Conservation (phyloP, 2,888 invertebrate species). For the Megastigmus dorsalis region DNA sequence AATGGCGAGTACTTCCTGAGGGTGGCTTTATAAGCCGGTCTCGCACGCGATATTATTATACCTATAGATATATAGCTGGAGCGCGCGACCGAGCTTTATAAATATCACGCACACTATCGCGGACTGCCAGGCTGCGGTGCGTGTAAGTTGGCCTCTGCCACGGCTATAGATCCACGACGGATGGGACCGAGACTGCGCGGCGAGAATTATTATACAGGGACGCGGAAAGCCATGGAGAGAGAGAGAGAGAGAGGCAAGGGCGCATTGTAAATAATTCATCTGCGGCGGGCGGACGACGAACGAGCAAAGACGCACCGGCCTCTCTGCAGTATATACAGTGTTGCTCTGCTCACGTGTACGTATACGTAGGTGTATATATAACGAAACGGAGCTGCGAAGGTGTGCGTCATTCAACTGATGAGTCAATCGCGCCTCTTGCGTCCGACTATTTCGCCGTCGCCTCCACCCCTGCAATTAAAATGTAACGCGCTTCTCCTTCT, state of each 20-base stretch:
- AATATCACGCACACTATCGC: not conserved
- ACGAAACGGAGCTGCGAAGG: too few relatives aligned
- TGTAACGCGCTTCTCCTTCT: slow-evolving; percentile 30
- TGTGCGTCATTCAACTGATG: slow-evolving; percentile 33
- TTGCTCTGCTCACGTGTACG: too few relatives aligned
- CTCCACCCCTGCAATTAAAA: slow-evolving; percentile 42
- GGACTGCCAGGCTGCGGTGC: not conserved
- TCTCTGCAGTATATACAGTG: too few relatives aligned
- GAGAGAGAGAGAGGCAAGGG: slow-evolving; percentile 1
- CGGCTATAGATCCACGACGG: slow-evolving; percentile 1
- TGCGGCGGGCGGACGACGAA: slow-evolving; percentile 4
- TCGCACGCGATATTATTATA: slow-evolving; percentile 32
- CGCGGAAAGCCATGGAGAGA: not conserved
- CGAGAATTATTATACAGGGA: too few relatives aligned
- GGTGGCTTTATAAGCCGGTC: slow-evolving; percentile 24
- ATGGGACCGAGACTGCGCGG: not conserved
- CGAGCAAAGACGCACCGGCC: slow-evolving; percentile 8
- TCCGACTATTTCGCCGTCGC: not conserved
- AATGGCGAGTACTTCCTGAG: slow-evolving; percentile 26
- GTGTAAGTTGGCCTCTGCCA: too few relatives aligned
- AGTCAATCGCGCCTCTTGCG: slow-evolving; percentile 41
- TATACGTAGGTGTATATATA: not conserved
- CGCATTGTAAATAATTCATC: slow-evolving; percentile 50
- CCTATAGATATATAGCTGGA: too few relatives aligned
- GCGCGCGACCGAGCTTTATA: slow-evolving; percentile 13